These are phyloP conservation scores for Lithodes maja DNA, from an alignment of 2,888 invertebrate species.

Conservation along the genomic window DNA sequence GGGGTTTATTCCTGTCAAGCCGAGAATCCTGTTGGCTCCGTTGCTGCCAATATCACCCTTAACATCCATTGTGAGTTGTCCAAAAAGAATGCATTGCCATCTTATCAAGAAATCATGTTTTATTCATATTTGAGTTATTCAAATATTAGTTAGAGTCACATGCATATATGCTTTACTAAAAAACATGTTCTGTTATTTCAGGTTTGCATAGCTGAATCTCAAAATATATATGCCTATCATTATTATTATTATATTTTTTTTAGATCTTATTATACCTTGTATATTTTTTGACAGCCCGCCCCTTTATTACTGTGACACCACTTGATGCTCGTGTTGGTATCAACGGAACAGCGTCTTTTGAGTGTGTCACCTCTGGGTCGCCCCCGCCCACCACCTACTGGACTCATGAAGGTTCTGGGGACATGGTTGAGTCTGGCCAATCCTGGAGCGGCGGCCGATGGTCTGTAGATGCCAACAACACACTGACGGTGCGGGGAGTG, in stretches of 20 bases:
- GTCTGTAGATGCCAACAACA: conserved; percentile 69
- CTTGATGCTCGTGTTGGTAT: conserved; percentile 67
- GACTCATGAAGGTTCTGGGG: conserved; percentile 66
- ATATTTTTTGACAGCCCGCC: conserved; percentile 57
- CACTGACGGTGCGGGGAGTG: conserved; percentile 65
- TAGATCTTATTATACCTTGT: background rate
- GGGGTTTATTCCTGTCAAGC: conserved; percentile 93
- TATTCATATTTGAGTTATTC: conserved; percentile 14
- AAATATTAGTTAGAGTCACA: background rate
- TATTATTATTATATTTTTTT: background rate
- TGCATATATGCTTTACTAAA: background rate
- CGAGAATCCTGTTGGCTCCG: conserved; percentile 90
- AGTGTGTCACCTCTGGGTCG: conserved; percentile 68
- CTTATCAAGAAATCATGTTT: too few relatives aligned
- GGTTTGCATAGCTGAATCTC: background rate
- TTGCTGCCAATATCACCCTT: conserved; percentile 88
- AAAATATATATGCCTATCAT: too few relatives aligned
- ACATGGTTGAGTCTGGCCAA: conserved; percentile 68
- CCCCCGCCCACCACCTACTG: conserved; percentile 70
- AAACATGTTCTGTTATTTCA: background rate
- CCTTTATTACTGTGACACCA: conserved; percentile 66
- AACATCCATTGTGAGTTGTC: conserved; percentile 89
- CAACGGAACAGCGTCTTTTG: conserved; percentile 64
- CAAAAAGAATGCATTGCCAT: too few relatives aligned
- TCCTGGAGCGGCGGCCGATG: conserved; percentile 68